These are phyloP conservation scores for Iguana delicatissima DNA, from an alignment of 2,797 vertebrate species.

Conservation along the genomic window DNA sequence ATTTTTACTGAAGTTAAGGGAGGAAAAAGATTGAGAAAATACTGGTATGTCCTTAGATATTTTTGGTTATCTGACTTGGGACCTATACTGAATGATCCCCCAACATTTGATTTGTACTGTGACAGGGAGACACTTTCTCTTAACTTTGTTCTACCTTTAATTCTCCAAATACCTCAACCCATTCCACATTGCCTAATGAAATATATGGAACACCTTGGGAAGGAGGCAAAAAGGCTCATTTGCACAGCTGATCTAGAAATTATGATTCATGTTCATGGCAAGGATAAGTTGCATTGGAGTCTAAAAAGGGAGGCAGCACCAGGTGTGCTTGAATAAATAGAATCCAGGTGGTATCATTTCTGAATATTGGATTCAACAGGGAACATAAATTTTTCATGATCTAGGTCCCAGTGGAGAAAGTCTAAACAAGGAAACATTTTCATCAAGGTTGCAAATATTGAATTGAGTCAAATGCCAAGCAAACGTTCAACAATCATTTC, in stretches of 20 bases:
- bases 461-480: slow-evolving; percentile 64
- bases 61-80: too few species aligned
- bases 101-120: not conserved
- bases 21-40: too few species aligned
- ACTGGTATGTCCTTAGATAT: too few species aligned
- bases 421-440: slow-evolving; percentile 69
- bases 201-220: not conserved
- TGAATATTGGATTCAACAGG: slow-evolving; percentile 53
- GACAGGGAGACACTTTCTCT: not conserved
- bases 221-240: slow-evolving; percentile 30
- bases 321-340: slow-evolving; percentile 62
- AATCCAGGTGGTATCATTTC: slow-evolving; percentile 62
- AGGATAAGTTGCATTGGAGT: slow-evolving; percentile 12
- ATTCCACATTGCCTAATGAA: slow-evolving; percentile 4
- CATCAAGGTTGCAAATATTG: slow-evolving; percentile 69
- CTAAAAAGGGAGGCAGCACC: slow-evolving; percentile 54
- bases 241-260: slow-evolving; percentile 42
- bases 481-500: slow-evolving; percentile 65
- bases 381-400: slow-evolving; percentile 70
- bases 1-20: not conserved
- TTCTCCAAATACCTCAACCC: slow-evolving; percentile 1
- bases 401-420: slow-evolving; percentile 47
- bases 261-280: slow-evolving; percentile 53
- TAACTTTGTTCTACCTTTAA: not conserved
- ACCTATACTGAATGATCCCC: too few species aligned